Evolutionary conservation across 2,113 vertebrate species (phyloP).

Genomic region (Macrotus californicus): DNA sequence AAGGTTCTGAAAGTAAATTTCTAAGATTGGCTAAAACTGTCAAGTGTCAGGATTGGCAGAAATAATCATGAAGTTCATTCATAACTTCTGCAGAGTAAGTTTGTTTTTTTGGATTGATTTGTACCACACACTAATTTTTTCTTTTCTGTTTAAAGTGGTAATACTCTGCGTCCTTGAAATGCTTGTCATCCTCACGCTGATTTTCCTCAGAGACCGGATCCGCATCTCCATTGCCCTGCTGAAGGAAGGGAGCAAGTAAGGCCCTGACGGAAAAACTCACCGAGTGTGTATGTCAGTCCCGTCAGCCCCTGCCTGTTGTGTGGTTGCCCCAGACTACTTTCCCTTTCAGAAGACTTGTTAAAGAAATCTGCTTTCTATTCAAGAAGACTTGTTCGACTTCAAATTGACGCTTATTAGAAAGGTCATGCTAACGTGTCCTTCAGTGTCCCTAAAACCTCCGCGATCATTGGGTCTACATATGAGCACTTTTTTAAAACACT

Average conservation of each 20-base stretch:
- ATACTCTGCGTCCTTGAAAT: constrained; percentile 85
- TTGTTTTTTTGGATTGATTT: background rate
- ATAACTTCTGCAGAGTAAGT: background rate
- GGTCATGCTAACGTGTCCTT: background rate
- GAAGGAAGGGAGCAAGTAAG: constrained; percentile 95
- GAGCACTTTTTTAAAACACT: background rate
- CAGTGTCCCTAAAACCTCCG: background rate
- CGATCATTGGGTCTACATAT: background rate
- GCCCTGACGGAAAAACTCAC: background rate
- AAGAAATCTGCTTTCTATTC: background rate
- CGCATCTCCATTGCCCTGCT: constrained; percentile 89
- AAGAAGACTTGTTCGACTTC: background rate
- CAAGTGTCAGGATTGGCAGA: background rate
- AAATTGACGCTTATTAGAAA: background rate
- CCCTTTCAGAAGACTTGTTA: background rate
- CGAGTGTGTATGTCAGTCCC: background rate
- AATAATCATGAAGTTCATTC: background rate
- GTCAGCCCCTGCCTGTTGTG: no score
- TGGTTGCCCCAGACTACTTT: background rate
- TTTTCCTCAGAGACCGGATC: constrained; percentile 91
- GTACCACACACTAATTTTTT: background rate
- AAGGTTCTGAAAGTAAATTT: background rate
- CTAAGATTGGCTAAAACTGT: background rate
- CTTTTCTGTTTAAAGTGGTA: constrained; percentile 84
- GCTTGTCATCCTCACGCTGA: constrained; percentile 86